These are phyloP conservation scores for Chloroceryle aenea DNA, from an alignment of 2,113 vertebrate species.

Conservation along the genomic window DNA sequence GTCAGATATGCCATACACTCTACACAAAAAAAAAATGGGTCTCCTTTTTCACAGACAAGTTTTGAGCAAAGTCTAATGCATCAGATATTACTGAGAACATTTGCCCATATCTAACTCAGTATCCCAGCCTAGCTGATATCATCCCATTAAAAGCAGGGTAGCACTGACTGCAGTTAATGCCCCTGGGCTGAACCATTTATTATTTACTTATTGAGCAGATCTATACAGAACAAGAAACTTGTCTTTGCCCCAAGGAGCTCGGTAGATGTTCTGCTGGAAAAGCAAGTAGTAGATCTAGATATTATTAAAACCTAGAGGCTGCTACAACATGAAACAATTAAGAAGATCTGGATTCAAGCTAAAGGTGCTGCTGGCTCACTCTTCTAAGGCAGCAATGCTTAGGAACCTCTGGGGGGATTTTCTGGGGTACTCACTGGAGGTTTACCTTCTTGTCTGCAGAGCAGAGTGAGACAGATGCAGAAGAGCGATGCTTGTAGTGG, in stretches of 20 bases:
- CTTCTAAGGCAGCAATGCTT: not conserved
- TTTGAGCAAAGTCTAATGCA: not conserved
- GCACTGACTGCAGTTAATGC: not conserved
- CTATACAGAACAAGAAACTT: not conserved
- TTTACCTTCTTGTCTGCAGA: not conserved
- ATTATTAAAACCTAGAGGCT: conserved; percentile 9
- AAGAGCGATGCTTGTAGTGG: not conserved
- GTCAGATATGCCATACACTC: not conserved
- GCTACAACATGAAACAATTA: conserved; percentile 21
- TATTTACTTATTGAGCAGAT: conserved; percentile 38
- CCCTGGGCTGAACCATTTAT: not conserved
- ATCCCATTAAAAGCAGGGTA: not conserved
- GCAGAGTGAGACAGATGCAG: not conserved
- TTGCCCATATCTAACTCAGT: not conserved
- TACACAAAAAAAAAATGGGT: not conserved
- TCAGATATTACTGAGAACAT: not conserved
- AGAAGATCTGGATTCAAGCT: not conserved
- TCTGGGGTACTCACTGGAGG: not conserved
- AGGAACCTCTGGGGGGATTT: not conserved
- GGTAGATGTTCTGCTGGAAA: not conserved
- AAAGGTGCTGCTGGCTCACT: not conserved
- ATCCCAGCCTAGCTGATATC: not conserved
- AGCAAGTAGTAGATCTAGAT: not conserved
- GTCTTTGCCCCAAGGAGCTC: not conserved
- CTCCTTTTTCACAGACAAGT: not conserved